A percentile compares a stretch with the other conserved stretches of the same genome.
These are phyloP conservation scores for Diadromus collaris DNA, from an alignment of 2,888 invertebrate genomes.

Conservation along the genomic window DNA sequence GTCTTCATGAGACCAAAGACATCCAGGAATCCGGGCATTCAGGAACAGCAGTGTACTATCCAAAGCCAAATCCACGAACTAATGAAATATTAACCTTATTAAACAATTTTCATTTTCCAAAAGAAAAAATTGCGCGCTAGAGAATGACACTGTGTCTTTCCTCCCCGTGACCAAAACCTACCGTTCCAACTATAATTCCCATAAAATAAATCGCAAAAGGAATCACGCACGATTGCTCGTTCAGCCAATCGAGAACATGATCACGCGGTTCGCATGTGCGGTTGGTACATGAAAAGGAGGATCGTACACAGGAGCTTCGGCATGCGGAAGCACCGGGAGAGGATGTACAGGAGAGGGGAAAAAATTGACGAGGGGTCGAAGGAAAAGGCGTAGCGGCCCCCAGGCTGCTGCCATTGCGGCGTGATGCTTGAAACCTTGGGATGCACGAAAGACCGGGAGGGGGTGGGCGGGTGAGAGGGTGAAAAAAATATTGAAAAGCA, in stretches of 20 bases:
- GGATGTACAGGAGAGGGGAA: slow-evolving; percentile 8
- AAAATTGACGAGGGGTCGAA: slow-evolving; percentile 53
- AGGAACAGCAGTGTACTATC: too few species aligned
- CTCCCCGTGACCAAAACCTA: background rate
- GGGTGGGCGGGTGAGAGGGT: slow-evolving; percentile 58
- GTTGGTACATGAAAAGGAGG: slow-evolving; percentile 15
- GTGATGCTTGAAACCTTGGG: slow-evolving; percentile 4
- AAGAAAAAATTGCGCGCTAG: background rate
- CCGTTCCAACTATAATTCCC: background rate
- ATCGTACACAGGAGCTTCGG: slow-evolving; percentile 31
- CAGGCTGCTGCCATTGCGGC: slow-evolving; percentile 15
- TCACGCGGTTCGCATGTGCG: slow-evolving; percentile 23
- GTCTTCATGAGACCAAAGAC: too few species aligned
- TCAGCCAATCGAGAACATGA: slow-evolving; percentile 42
- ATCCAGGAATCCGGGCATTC: too few species aligned
- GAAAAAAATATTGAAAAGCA: slow-evolving; percentile 75
- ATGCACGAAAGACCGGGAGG: slow-evolving; percentile 49
- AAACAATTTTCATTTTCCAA: background rate
- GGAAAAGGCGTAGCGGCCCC: slow-evolving; percentile 42
- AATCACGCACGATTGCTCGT: slow-evolving; percentile 46
- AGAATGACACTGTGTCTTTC: background rate
- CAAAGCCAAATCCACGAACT: background rate
- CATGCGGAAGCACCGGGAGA: slow-evolving; percentile 34
- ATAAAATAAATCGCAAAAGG: slow-evolving; percentile 16
- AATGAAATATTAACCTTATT: background rate